Evolutionary conservation across 2,113 vertebrate species (phyloP).

Genomic region (Seriola rivoliana): DNA sequence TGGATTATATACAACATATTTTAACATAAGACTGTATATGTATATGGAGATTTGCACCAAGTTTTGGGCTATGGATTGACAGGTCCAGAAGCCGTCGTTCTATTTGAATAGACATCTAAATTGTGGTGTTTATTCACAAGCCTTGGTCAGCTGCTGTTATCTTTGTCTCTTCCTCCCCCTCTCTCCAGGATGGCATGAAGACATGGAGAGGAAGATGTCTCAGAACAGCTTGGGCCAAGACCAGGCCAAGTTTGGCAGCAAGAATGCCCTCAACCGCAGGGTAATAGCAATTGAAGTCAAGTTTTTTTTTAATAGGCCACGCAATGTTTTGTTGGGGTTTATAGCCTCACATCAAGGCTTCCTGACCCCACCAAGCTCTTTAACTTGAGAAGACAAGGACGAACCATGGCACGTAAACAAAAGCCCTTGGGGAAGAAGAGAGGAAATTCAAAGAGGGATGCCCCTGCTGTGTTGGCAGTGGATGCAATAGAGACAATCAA

Average conservation of each 20-base stretch:
- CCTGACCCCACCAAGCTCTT: not conserved
- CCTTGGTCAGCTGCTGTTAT: conserved; percentile 4
- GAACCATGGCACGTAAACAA: not conserved
- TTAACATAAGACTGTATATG: not conserved
- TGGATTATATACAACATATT: not conserved
- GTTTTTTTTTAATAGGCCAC: not conserved
- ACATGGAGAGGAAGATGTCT: conserved; percentile 91
- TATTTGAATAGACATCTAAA: not conserved
- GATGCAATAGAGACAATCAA: not conserved
- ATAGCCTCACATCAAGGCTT: conserved; percentile 4
- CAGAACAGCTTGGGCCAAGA: conserved; percentile 92
- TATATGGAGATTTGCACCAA: not conserved
- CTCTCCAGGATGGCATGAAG: conserved; percentile 89
- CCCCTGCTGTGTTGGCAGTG: not conserved
- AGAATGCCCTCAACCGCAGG: conserved; percentile 93
- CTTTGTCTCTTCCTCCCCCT: conserved; percentile 1
- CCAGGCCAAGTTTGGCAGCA: conserved; percentile 93
- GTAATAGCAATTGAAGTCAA: conserved; percentile 77
- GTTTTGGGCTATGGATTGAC: not conserved
- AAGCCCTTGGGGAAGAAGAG: not conserved
- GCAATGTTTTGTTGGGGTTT: not conserved
- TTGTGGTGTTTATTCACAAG: not conserved
- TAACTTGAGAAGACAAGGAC: not conserved
- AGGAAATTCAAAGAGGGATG: not conserved
- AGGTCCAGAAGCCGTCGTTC: not conserved